Base-by-base conservation (phyloP, 2,113 vertebrate genomes). In the Sceloporus tristichus region DNA sequence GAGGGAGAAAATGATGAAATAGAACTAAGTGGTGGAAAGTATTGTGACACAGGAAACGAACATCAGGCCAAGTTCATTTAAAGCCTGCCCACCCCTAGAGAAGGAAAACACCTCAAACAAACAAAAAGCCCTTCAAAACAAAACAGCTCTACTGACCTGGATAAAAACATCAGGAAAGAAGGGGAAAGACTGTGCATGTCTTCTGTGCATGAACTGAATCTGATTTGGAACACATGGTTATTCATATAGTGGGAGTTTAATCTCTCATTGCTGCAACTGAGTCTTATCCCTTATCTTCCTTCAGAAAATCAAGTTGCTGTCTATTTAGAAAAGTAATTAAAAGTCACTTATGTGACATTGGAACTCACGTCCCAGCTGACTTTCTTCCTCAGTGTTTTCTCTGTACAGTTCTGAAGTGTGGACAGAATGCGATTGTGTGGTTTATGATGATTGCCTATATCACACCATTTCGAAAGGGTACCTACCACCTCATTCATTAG, bases 311-410 rank as follows among this genome's bases (percentile, higher is more conserved):
- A 95, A 94, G 92, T 93, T 92, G 84, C 92, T 94, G 92, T 92
- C 93, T 93, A 89, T 87, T 92, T 93, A 92, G 88, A 91, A 82
- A 90, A 94, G 85, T 85, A 48, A 85, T 93, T 83, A 94, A 85
- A 80, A 94, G 91, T 71, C 84, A 95, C 84, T 66, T 92, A 92
- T 88, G 78, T 40, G 13, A 77, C 93, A 95, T 93, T 92, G 94
- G 93, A 86, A 10, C 73, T 90, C 90, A 91, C 91, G 89, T 94
- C 90, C 93, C 90, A 94, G 93, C 93, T 96, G 94, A 96, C 95
- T 79, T 62, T 91, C 92, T 93, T 82, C 91, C 92, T 94, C 92
- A 89, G 89, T 88, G 94, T 89, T 88, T 92, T 91, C 94, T 92
- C 93, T 94, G 93, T 93, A 92, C 91, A 92, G 92, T 95, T 91